Evolutionary conservation across 1,140 invertebrate genomes (phyloP), one percentile per base, ranked within the genome.

Genomic region (Aphelenchoides besseyi): DNA sequence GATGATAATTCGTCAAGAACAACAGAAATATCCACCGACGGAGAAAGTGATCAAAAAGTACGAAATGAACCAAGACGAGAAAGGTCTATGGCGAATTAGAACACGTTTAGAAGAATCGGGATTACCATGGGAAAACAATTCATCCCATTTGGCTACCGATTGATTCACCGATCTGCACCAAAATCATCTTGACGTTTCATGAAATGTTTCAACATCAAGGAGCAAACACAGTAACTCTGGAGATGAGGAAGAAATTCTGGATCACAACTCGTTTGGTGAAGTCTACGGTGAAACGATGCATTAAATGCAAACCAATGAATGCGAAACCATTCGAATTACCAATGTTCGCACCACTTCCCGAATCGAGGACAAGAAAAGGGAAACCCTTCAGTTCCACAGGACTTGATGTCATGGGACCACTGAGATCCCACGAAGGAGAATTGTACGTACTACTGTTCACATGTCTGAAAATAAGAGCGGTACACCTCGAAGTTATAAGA

Each of bases 141-240:
- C 9, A 59, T 26, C 57, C 57, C 30, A 41, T 59, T 18, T 59
- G 57, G 57, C 57, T 59, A 41, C 57, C 57, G 8, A 18, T 41
- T 8, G 57, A 59, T 8, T 48, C 41, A 23, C 12, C 41, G 12
- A 23, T 23, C 12, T 16, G 12, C 12, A 23, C 41, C 41, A 48
- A 48, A 48, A 12, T 48, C 41, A 23, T 48, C 12, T 23, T 16
- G 23, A 12, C 12, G 23, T 16, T 48, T 23, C 41, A 48, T 23
- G 41, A 48, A 23, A 12, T 16, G 23, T 23, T 16, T 23, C 12
- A 48, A 16, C 41, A 48, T 48, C 41, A 48, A 23, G 41, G 41
- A 48, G 41, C 41, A 12, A 48, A 48, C 41, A 48, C 12, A 12
- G 41, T 48, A 23, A 48, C 41, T 16, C 12, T 16, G 12, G 41